Conservation (phyloP, 2,797 vertebrate species). For the Pipistrellus kuhlii region DNA sequence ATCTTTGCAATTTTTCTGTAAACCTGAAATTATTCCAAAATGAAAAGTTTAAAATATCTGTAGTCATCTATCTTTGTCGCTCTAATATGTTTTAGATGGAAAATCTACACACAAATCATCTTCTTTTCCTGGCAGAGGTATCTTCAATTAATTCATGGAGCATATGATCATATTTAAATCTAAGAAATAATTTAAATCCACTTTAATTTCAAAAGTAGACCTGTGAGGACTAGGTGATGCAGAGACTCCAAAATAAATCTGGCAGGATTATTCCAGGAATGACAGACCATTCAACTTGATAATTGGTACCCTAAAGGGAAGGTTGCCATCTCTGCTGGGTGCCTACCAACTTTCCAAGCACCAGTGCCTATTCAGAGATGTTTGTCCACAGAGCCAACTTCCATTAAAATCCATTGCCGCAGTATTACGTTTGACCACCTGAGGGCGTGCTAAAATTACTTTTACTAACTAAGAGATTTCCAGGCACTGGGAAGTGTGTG, state of each 20-base stretch:
- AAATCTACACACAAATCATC: slow-evolving; percentile 14
- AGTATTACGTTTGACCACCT: slow-evolving; percentile 77
- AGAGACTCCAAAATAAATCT: slow-evolving; percentile 50
- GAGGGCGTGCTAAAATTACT: slow-evolving; percentile 82
- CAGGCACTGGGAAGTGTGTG: background rate
- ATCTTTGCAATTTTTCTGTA: slow-evolving; percentile 24
- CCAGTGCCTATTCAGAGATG: background rate
- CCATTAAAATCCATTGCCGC: background rate
- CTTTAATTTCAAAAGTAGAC: slow-evolving; percentile 57
- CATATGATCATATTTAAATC: slow-evolving; percentile 42
- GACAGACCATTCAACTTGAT: background rate
- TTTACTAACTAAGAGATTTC: slow-evolving; percentile 13
- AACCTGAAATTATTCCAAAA: slow-evolving; percentile 39
- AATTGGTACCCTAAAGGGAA: background rate
- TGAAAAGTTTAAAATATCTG: slow-evolving; percentile 25
- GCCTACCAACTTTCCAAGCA: slow-evolving; percentile 30
- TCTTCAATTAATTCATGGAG: background rate
- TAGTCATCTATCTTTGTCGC: background rate
- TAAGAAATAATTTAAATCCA: slow-evolving; percentile 37
- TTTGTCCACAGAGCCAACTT: background rate
- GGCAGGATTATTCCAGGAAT: slow-evolving; percentile 11
- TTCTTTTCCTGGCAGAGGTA: background rate
- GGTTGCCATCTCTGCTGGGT: background rate
- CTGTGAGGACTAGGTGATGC: background rate
- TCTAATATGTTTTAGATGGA: background rate